A percentile compares a stretch with the other conserved stretches of the same genome.
Evolutionary conservation across 2,797 vertebrate species (phyloP).

Genomic region (Geotria australis): DNA sequence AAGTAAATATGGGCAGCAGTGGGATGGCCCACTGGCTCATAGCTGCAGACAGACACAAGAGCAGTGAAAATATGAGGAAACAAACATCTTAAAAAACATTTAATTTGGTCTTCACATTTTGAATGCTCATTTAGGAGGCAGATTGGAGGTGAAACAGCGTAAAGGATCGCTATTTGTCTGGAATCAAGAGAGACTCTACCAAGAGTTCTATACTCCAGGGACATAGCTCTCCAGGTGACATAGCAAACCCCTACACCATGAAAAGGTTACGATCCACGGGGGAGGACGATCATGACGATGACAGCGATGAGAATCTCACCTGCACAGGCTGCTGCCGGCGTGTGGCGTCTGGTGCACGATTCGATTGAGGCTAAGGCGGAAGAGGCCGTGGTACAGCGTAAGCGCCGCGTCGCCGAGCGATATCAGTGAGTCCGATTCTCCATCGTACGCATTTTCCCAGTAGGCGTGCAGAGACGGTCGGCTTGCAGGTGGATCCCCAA

Average conservation of each 20-base stretch:
- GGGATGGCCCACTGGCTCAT: slow-evolving; percentile 72
- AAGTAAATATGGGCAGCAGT: slow-evolving; percentile 81
- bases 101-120: no score
- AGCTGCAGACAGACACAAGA: slow-evolving; percentile 20
- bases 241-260: no score
- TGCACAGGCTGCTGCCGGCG: slow-evolving; percentile 35
- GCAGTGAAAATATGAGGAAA: slow-evolving; percentile 3
- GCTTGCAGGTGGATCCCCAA: slow-evolving; percentile 27
- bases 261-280: no score
- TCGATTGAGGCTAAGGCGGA: slow-evolving; percentile 38
- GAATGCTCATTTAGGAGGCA: no score
- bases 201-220: no score
- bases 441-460: slow-evolving; percentile 74
- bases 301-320: slow-evolving; percentile 15
- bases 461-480: slow-evolving; percentile 42
- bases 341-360: slow-evolving; percentile 32
- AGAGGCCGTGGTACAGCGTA: slow-evolving; percentile 60
- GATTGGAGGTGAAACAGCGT: no score
- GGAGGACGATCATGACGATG: no score
- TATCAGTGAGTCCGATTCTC: slow-evolving; percentile 44
- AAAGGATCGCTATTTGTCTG: no score
- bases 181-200: no score
- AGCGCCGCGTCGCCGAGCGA: slow-evolving; percentile 46
- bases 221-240: no score
- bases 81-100: not conserved